Evolutionary conservation across 1,140 invertebrate species (phyloP).

Genomic region (Cydia pomonella): DNA sequence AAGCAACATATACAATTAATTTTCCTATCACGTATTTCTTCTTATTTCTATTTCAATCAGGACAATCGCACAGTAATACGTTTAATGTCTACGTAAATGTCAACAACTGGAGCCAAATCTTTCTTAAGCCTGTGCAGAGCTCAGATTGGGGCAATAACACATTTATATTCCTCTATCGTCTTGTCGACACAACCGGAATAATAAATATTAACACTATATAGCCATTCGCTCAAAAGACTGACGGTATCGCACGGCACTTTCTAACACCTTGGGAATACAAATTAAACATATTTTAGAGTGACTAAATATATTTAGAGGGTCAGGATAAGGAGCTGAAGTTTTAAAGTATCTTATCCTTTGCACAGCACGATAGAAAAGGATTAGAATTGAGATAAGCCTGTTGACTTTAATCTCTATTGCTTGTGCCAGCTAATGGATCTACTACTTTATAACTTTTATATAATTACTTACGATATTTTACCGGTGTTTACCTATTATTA

Average conservation of each 20-base stretch:
- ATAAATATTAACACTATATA: slow-evolving; percentile 63
- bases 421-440: slow-evolving; percentile 19
- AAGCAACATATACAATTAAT: neutral
- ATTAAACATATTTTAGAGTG: slow-evolving; percentile 36
- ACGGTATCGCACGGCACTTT: slow-evolving; percentile 60
- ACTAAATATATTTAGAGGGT: neutral
- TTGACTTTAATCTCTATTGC: slow-evolving; percentile 27
- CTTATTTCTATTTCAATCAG: slow-evolving; percentile 28
- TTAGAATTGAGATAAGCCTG: slow-evolving; percentile 25
- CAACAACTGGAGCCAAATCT: slow-evolving; percentile 26
- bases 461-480: neutral
- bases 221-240: slow-evolving; percentile 66
- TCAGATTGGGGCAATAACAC: slow-evolving; percentile 55
- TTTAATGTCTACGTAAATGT: slow-evolving; percentile 30
- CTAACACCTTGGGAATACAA: slow-evolving; percentile 58
- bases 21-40: slow-evolving; percentile 13
- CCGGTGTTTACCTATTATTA: neutral
- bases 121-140: slow-evolving; percentile 44
- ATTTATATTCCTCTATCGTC: slow-evolving; percentile 67
- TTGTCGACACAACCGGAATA: slow-evolving; percentile 64
- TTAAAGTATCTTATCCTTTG: neutral
- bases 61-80: slow-evolving; percentile 26
- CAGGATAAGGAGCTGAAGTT: neutral
- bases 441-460: slow-evolving; percentile 3
- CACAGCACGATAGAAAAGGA: neutral